Percentiles rank a stretch among this genome's conserved stretches.
Conservation (phyloP, 2,888 invertebrate species). For the Drosophila monieri region DNA sequence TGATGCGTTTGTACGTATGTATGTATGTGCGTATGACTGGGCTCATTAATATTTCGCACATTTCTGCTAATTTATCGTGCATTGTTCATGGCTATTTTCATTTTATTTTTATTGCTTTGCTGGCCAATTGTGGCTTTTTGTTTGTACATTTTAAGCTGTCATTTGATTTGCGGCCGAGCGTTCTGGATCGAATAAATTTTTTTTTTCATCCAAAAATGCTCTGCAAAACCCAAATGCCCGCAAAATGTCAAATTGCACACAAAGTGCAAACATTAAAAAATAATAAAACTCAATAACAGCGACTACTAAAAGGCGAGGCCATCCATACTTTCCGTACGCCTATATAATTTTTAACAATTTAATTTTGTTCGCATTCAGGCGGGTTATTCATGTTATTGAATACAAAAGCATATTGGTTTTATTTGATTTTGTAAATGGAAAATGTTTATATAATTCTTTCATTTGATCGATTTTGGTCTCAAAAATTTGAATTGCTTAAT, state of each 20-base stretch:
- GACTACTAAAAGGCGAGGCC: constrained; percentile 3
- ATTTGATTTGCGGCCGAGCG: constrained; percentile 61
- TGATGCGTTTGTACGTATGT: constrained; percentile 18
- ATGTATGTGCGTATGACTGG: constrained; percentile 21
- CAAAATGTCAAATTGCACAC: constrained; percentile 56
- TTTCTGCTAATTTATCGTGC: constrained; percentile 49
- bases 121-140: constrained; percentile 37
- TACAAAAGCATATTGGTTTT: not conserved
- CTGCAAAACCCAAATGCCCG: constrained; percentile 48
- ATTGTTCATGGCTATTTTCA: constrained; percentile 30
- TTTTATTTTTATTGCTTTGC: constrained; percentile 36
- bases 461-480: not conserved
- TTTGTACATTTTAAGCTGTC: constrained; percentile 32
- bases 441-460: not conserved
- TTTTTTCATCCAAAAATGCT: constrained; percentile 33
- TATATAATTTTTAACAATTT: constrained; percentile 38
- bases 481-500: not conserved
- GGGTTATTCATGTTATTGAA: not conserved
- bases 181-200: constrained; percentile 51
- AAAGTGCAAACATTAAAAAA: constrained; percentile 39
- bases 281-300: constrained; percentile 22
- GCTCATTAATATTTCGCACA: constrained; percentile 52
- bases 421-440: not conserved
- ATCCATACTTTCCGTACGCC: constrained; percentile 5
- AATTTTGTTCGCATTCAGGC: constrained; percentile 28